Evolutionary conservation across 1,140 invertebrate genomes (phyloP).

Genomic region (Drosophila sturtevanti): DNA sequence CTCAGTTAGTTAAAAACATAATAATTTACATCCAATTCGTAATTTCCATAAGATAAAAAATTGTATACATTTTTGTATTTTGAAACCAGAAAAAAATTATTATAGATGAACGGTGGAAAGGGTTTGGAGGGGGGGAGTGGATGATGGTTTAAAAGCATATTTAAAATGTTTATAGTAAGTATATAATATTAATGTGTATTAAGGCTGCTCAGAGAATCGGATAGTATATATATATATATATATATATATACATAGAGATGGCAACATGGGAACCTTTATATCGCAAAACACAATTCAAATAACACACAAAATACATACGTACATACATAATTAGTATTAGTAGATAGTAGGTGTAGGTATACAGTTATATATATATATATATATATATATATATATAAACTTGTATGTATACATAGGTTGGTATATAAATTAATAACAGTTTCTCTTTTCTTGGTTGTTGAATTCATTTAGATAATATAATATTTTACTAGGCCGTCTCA

Average conservation of each 20-base stretch:
- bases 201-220: not conserved
- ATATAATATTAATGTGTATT: not conserved
- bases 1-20: too few relatives aligned
- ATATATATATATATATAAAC: constrained; percentile 29
- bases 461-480: constrained; percentile 16
- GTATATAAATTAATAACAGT: constrained; percentile 56
- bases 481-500: constrained; percentile 1
- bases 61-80: not conserved
- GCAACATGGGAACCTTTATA: not conserved
- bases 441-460: constrained; percentile 19
- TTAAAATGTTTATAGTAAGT: not conserved
- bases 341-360: not conserved
- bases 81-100: not conserved
- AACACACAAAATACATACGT: not conserved
- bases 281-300: not conserved
- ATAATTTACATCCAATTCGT: not conserved
- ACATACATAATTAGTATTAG: not conserved
- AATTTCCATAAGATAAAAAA: not conserved
- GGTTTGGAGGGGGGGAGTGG: not conserved
- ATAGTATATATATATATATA: not conserved
- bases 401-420: constrained; percentile 19
- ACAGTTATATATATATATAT: constrained; percentile 2
- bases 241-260: too few relatives aligned
- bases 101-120: too few relatives aligned
- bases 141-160: too few relatives aligned